These are phyloP conservation scores for Drosophila pseudoananassae DNA, from an alignment of 1,140 invertebrate genomes.

Conservation along the genomic window DNA sequence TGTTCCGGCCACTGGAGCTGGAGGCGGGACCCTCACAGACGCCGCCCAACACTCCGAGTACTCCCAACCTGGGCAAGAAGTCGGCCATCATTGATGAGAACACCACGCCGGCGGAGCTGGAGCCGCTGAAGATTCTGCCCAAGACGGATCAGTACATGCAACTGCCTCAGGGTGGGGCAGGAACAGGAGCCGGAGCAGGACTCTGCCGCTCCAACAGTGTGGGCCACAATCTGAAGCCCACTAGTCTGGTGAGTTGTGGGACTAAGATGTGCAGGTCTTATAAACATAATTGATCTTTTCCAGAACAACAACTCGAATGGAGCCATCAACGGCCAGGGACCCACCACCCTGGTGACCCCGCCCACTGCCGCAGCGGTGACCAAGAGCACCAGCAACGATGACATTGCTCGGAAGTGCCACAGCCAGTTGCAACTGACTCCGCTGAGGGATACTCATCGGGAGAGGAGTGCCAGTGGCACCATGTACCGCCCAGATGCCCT, in stretches of 20 bases:
- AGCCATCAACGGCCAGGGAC: constrained; percentile 40
- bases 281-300: not conserved
- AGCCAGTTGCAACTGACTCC: constrained; percentile 77
- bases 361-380: constrained; percentile 20
- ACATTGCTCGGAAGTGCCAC: constrained; percentile 58
- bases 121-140: constrained; percentile 61
- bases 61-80: constrained; percentile 56
- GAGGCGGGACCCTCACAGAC: constrained; percentile 62
- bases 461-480: constrained; percentile 87
- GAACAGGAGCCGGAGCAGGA: constrained; percentile 20
- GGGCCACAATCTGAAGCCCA: constrained; percentile 67
- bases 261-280: too few relatives aligned
- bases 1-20: constrained; percentile 90
- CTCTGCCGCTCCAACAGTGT: constrained; percentile 79
- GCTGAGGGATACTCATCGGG: constrained; percentile 62
- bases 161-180: constrained; percentile 49
- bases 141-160: constrained; percentile 74
- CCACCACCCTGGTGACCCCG: constrained; percentile 11
- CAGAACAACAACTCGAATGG: constrained; percentile 75
- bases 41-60: constrained; percentile 43
- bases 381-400: constrained; percentile 74
- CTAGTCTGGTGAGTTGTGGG: constrained; percentile 38
- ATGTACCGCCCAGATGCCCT: constrained; percentile 94
- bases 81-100: constrained; percentile 78
- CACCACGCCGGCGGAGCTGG: constrained; percentile 67